Conservation (phyloP, 2,113 vertebrate genomes). For the Lophochroa leadbeateri region DNA sequence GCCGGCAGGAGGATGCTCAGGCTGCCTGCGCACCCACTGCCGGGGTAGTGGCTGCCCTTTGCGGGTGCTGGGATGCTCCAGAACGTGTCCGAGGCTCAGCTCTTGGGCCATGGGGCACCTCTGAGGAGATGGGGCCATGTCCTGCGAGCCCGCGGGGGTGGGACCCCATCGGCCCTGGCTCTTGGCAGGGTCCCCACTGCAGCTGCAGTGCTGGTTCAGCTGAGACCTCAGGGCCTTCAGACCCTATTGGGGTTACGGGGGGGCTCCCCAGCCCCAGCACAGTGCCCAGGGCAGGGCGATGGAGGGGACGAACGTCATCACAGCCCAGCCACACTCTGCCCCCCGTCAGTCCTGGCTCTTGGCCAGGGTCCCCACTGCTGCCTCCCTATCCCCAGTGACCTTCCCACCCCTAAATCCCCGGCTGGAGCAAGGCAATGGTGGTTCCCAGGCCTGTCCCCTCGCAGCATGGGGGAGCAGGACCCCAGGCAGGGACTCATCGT, state of each 20-base stretch:
- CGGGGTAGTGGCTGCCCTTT: neutral
- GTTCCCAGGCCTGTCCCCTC: neutral
- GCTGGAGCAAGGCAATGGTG: fast-evolving
- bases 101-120: neutral
- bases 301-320: fast-evolving
- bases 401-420: neutral
- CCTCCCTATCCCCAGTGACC: neutral
- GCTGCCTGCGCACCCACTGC: fast-evolving
- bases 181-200: neutral
- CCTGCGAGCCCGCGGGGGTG: neutral
- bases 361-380: neutral
- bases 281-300: neutral
- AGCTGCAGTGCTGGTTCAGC: neutral
- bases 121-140: fast-evolving
- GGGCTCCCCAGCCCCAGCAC: fast-evolving
- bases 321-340: fast-evolving
- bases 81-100: fast-evolving
- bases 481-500: fast-evolving
- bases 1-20: fast-evolving
- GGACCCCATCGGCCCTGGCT: fast-evolving
- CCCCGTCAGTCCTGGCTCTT: neutral
- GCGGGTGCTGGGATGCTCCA: fast-evolving
- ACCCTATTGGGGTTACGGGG: fast-evolving
- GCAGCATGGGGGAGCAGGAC: fast-evolving
- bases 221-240: neutral